Evolutionary conservation across 2,888 invertebrate species (phyloP).

Genomic region (Lacanobia oleracea): DNA sequence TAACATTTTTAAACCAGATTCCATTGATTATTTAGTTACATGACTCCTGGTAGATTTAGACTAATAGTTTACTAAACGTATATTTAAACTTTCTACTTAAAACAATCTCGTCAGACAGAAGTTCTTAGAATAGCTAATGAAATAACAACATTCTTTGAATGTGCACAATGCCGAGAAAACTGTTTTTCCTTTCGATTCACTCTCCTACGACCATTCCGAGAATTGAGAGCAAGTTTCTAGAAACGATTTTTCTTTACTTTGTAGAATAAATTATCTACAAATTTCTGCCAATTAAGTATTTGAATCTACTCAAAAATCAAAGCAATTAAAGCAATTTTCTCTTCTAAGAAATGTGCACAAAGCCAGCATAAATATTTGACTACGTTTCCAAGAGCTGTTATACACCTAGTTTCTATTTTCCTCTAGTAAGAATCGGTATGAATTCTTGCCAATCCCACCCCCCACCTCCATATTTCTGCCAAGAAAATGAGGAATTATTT

Average conservation of each 20-base stretch:
- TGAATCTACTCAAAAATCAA: background rate
- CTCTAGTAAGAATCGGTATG: constrained; percentile 7
- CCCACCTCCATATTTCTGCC: constrained; percentile 35
- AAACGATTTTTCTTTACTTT: constrained; percentile 1
- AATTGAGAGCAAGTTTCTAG: constrained; percentile 12
- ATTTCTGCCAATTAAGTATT: constrained; percentile 1
- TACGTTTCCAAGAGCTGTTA: background rate
- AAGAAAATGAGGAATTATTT: constrained; percentile 52
- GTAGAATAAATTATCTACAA: background rate
- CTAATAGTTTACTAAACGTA: background rate
- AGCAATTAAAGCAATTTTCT: background rate
- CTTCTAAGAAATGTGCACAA: background rate
- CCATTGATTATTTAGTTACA: background rate
- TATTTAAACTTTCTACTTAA: background rate
- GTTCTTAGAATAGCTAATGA: constrained; percentile 20
- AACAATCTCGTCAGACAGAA: background rate
- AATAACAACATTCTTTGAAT: constrained; percentile 9
- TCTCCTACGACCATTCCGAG: constrained; percentile 4
- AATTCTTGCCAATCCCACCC: constrained; percentile 4
- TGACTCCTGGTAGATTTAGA: too few species aligned
- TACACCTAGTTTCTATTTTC: background rate
- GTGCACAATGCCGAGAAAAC: constrained; percentile 22
- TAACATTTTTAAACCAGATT: background rate
- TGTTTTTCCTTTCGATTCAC: constrained; percentile 33
- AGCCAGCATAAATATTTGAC: background rate